Conservation (phyloP, 2,797 vertebrate species). For the Tolypeutes matacus region DNA sequence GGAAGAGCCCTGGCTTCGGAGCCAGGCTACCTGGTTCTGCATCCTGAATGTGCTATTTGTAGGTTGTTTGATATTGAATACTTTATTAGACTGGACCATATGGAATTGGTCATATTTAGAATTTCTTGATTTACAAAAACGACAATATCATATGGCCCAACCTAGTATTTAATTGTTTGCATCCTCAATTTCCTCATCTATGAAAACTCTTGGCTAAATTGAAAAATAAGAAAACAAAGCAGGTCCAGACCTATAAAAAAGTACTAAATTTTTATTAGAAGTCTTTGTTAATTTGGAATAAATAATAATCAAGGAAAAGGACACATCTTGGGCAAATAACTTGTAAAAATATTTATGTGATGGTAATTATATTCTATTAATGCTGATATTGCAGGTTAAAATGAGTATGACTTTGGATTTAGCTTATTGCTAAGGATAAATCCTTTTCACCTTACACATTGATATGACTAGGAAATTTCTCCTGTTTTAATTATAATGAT, state of each 20-base stretch:
- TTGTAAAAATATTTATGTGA: not conserved
- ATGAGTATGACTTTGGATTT: not conserved
- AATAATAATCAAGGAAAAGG: not conserved
- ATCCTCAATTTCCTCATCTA: not conserved
- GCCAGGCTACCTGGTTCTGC: too few relatives aligned
- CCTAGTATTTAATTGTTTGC: too few relatives aligned
- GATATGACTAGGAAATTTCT: not conserved
- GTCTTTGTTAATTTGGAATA: slow-evolving; percentile 8
- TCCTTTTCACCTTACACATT: not conserved
- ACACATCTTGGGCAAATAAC: not conserved
- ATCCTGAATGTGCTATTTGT: too few relatives aligned
- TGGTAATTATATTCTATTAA: not conserved
- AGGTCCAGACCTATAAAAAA: not conserved
- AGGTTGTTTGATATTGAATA: too few relatives aligned
- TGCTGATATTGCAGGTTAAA: not conserved
- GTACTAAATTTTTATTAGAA: not conserved
- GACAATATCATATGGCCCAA: too few relatives aligned
- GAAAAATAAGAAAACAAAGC: not conserved
- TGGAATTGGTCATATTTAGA: too few relatives aligned
- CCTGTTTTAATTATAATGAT: not conserved
- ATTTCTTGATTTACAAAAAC: too few relatives aligned
- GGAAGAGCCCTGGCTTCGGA: too few relatives aligned
- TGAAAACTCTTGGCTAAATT: not conserved
- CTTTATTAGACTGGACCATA: too few relatives aligned
- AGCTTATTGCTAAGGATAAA: not conserved